phyloP scores from a whole-genome alignment of 2,113 vertebrate species.

The Passer montanus region DNA sequence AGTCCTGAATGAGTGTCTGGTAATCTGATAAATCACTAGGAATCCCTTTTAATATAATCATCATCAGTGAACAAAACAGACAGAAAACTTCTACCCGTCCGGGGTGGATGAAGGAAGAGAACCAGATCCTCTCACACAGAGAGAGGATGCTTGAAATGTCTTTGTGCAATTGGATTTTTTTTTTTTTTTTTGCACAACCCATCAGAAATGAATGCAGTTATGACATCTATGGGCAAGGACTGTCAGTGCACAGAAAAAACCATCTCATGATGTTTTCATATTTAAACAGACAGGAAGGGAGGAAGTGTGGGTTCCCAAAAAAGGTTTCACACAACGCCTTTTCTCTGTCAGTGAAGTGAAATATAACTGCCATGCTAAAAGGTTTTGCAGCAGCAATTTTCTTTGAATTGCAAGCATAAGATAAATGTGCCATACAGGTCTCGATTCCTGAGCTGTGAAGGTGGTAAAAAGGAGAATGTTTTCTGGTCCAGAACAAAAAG shows the following conservation, averaged over 20 bases:
- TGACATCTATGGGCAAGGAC: not conserved
- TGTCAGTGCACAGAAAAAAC: not conserved
- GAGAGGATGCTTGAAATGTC: not conserved
- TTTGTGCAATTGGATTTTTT: not conserved
- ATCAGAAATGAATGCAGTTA: not conserved
- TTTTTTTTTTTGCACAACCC: not conserved
- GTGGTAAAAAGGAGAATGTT: slow-evolving; percentile 55
- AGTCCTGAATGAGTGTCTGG: too few species aligned
- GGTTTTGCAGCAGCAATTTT: slow-evolving; percentile 61
- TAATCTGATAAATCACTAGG: too few species aligned
- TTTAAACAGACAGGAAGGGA: slow-evolving; percentile 32
- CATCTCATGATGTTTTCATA: slow-evolving; percentile 18
- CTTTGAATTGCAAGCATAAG: slow-evolving; percentile 62
- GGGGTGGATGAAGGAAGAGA: not conserved
- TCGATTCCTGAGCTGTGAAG: slow-evolving; percentile 54
- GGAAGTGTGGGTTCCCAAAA: slow-evolving; percentile 37
- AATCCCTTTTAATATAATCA: not conserved
- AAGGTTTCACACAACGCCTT: slow-evolving; percentile 50
- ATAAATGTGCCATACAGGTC: slow-evolving; percentile 41
- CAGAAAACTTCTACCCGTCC: not conserved
- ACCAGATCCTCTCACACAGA: not conserved
- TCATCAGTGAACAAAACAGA: not conserved
- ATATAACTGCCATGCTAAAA: slow-evolving; percentile 61
- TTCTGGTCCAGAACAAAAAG: slow-evolving; percentile 30
- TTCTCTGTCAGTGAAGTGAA: slow-evolving; percentile 59